phyloP scores from a whole-genome alignment of 2,113 vertebrate genomes.

The Python bivittatus region DNA sequence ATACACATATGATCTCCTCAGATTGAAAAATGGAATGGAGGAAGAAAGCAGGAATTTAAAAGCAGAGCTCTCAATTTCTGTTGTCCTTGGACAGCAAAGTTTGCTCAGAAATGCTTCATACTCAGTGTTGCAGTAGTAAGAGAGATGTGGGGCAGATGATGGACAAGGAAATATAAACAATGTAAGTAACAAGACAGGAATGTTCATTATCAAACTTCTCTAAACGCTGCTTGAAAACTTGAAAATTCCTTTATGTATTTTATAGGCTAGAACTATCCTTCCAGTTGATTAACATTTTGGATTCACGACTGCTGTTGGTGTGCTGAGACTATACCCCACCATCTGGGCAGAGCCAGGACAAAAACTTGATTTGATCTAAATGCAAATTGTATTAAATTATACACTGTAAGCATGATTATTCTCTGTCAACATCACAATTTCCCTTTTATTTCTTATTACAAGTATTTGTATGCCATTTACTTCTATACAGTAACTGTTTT shows the following conservation, averaged over 20 bases:
- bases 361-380: neutral
- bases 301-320: neutral
- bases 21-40: neutral
- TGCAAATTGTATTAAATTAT: neutral
- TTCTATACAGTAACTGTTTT: neutral
- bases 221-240: neutral
- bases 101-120: accelerated
- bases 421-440: neutral
- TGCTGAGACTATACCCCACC: neutral
- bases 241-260: neutral
- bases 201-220: neutral
- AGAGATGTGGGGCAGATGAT: neutral
- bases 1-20: slow-evolving; percentile 2
- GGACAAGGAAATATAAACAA: neutral
- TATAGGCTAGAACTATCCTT: neutral
- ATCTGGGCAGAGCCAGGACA: neutral
- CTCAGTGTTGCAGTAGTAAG: neutral
- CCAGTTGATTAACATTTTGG: neutral
- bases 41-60: neutral
- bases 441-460: neutral
- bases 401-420: neutral
- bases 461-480: neutral
- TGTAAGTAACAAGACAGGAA: neutral
- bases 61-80: slow-evolving; percentile 1
- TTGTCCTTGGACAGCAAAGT: accelerated